Conservation (phyloP, 2,113 vertebrate genomes). For the Onychostoma macrolepis region DNA sequence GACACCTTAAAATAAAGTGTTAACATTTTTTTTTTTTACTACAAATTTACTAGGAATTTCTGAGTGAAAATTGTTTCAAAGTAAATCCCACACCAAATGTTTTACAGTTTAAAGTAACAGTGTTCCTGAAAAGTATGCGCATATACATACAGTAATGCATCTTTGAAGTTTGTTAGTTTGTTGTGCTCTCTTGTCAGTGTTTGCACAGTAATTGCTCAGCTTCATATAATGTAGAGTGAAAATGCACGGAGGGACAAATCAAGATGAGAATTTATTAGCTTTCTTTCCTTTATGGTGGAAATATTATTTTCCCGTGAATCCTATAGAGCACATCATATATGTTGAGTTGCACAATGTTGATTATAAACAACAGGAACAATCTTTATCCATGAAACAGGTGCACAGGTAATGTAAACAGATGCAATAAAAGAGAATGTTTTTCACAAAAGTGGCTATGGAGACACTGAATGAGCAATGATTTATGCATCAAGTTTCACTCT, state of each 20-base stretch:
- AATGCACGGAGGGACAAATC: not conserved
- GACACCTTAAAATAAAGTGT: no score
- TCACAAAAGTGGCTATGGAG: not conserved
- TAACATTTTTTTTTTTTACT: no score
- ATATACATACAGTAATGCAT: not conserved
- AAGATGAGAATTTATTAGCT: not conserved
- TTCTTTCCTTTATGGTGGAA: not conserved
- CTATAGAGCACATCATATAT: not conserved
- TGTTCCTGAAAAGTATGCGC: not conserved
- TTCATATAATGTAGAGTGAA: not conserved
- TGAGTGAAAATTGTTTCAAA: no score
- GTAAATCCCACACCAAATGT: no score
- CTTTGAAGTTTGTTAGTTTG: not conserved
- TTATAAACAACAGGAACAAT: not conserved
- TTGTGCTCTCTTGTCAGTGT: not conserved
- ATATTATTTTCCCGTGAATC: not conserved
- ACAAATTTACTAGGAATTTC: no score
- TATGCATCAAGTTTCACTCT: constrained; percentile 1
- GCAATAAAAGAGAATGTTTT: not conserved
- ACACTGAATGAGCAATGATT: not conserved
- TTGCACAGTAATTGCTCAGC: not conserved
- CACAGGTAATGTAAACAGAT: not conserved
- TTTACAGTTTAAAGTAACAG: not conserved
- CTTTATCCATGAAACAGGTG: not conserved
- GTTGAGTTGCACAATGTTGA: not conserved